Evolutionary conservation across 2,113 vertebrate species (phyloP).

Genomic region (Cygnus buccinator): DNA sequence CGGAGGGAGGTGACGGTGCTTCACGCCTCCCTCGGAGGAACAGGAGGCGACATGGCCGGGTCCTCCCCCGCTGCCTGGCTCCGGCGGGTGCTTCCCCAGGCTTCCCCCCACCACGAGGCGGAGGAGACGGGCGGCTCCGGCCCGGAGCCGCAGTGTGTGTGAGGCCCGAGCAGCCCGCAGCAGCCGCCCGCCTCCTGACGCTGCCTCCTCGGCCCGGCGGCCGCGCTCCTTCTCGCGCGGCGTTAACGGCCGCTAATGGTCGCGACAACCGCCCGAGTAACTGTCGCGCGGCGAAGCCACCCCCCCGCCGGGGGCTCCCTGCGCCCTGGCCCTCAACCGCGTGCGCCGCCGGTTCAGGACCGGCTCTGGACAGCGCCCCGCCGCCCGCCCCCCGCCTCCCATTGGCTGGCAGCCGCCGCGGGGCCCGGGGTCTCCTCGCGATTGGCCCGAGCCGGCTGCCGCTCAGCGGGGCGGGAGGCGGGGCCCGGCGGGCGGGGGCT

Average conservation of each 20-base stretch:
- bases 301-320: too few species aligned
- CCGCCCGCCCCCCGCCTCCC: not conserved
- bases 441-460: not conserved
- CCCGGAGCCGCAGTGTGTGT: not conserved
- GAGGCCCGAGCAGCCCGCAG: not conserved
- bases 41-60: accelerated
- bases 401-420: not conserved
- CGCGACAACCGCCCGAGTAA: too few species aligned
- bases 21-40: not conserved
- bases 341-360: not conserved
- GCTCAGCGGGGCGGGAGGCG: not conserved
- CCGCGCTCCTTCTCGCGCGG: not conserved
- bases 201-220: not conserved
- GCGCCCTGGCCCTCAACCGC: too few species aligned
- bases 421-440: not conserved
- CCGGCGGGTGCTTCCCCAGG: not conserved
- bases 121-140: too few species aligned
- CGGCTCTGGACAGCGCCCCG: conserved; percentile 42
- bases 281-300: too few species aligned
- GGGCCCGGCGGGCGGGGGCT: not conserved
- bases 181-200: too few species aligned
- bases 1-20: not conserved
- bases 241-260: too few species aligned
- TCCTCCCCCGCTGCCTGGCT: accelerated
- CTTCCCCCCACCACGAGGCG: too few species aligned